Evolutionary conservation across 2,888 invertebrate genomes (phyloP), one percentile per base, ranked within the genome.

Genomic region (Andrena camellia): DNA sequence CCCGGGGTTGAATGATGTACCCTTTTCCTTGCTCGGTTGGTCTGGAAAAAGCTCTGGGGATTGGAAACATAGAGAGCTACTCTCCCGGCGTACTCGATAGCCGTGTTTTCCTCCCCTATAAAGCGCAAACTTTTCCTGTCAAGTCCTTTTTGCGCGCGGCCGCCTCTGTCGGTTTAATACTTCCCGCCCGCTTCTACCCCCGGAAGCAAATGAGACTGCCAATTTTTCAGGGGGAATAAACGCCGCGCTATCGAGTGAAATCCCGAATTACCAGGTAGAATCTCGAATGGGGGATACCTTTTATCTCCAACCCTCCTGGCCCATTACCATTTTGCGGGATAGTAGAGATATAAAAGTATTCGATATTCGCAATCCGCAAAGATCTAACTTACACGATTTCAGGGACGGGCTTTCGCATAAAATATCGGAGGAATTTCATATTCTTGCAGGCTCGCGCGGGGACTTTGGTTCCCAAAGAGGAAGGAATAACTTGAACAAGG

Each of bases 21-120:
- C 78, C 86, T 81, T 81, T 85, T 85, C 85, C 85, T 84, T 81
- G 84, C 85, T 77, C 81, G 74, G 86, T 82, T 83, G 66, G 69
- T 62, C 77, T 72, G 85, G 80, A 82, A 85, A 86, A 83, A 83
- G 78, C 77, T 78, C 78, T 57, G 72, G 75, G 79, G 80, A 82
- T 80, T 80, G 79, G 82, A 79, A 84, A 81, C 73, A 81, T 76
- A 78, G 84, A 81, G 81, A 75, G 77, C 63, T 83, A 83, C 73
- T 78, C 74, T 81, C 50, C 57, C 70, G 23, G 23, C 50, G 31
- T 78, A 31, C 76, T 70, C 75, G 78, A 83, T 78, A 76, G 78
- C 60, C 74, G 64, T 71, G 64, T 84, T 72, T 78, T 59, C 60
- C 59, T 54, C 63, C 52, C 57, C 71, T 33, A 48, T 64, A 71